These are phyloP conservation scores for Sturnus vulgaris DNA, from an alignment of 2,113 vertebrate genomes.

Conservation along the genomic window DNA sequence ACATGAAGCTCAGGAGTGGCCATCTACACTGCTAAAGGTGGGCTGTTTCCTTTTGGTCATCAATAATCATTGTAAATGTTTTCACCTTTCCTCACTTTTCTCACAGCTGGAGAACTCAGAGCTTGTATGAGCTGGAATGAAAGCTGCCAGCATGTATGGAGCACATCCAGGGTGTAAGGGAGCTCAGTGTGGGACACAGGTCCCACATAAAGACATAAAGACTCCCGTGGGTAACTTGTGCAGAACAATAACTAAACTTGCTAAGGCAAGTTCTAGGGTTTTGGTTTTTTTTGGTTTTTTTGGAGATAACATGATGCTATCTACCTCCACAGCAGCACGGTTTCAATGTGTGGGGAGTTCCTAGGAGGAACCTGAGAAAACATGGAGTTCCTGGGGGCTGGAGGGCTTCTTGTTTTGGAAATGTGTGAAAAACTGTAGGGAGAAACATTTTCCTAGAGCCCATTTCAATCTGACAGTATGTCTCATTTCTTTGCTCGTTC, in stretches of 20 bases:
- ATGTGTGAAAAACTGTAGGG: background rate
- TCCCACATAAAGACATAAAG: background rate
- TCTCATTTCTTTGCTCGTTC: background rate
- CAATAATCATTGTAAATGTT: fast-evolving
- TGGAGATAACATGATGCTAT: background rate
- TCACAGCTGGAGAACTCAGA: background rate
- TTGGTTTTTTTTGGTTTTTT: background rate
- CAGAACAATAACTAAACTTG: background rate
- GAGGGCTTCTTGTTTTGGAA: background rate
- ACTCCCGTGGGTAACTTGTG: fast-evolving
- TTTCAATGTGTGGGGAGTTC: background rate
- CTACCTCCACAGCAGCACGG: background rate
- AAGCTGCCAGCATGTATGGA: background rate
- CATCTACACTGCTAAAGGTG: background rate
- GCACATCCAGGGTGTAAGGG: background rate
- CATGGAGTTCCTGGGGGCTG: background rate
- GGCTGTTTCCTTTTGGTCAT: background rate
- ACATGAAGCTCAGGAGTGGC: background rate
- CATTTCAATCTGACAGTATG: background rate
- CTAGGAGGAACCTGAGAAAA: background rate
- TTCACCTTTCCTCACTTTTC: background rate
- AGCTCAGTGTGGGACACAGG: background rate
- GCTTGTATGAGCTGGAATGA: background rate
- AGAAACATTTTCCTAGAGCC: background rate
- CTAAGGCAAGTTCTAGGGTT: background rate